These are phyloP conservation scores for Holacanthella duospinosa DNA, from an alignment of 2,888 invertebrate species.

Conservation along the genomic window DNA sequence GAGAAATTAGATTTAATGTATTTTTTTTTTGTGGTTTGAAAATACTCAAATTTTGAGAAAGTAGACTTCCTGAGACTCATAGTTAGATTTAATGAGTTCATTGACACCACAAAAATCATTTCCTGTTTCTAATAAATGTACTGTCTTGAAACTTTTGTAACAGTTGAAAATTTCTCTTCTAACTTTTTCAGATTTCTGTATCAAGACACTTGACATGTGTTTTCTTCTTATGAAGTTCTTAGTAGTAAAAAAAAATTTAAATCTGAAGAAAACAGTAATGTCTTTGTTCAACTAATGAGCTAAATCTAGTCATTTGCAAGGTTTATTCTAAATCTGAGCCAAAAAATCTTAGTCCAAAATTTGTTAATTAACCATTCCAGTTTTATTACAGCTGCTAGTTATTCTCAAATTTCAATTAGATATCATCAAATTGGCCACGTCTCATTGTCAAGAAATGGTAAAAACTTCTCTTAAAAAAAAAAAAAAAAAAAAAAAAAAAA, in stretches of 20 bases:
- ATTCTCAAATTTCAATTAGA: background rate
- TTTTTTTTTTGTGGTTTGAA: too few species aligned
- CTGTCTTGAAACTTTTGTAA: too few species aligned
- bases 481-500: too few species aligned
- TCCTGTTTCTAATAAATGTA: too few species aligned
- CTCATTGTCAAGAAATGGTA: too few species aligned
- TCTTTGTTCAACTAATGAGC: background rate
- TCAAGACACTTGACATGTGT: background rate
- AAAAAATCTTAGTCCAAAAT: background rate
- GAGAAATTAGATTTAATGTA: too few species aligned
- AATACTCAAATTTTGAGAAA: too few species aligned
- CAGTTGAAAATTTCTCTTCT: too few species aligned
- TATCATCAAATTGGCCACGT: background rate
- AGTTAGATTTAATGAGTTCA: slow-evolving; percentile 1
- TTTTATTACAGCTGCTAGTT: background rate
- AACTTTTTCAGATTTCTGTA: too few species aligned
- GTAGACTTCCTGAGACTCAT: too few species aligned
- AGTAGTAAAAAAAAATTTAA: background rate
- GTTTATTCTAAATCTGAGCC: background rate
- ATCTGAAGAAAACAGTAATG: background rate
- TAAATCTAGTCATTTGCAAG: background rate
- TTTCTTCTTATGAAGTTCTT: background rate
- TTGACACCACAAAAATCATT: too few species aligned
- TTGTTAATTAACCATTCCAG: background rate
- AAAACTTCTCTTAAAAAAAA: background rate